These are phyloP conservation scores for Uropsilus gracilis DNA, from an alignment of 2,113 vertebrate species.

Conservation along the genomic window DNA sequence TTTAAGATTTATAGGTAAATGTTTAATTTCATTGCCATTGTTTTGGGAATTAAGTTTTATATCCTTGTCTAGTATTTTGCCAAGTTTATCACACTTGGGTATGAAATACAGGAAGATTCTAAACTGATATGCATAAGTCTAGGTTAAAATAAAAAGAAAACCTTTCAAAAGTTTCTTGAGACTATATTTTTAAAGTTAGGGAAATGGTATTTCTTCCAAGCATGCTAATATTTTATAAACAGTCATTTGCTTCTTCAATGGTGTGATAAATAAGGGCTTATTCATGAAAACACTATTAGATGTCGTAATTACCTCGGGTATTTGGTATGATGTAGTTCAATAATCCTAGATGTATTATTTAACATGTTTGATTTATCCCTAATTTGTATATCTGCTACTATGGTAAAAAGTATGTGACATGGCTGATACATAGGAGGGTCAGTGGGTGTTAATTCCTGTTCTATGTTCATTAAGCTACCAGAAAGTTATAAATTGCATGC, in stretches of 20 bases:
- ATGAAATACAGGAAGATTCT: neutral
- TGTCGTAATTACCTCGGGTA: neutral
- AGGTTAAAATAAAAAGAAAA: slow-evolving; percentile 11
- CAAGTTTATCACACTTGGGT: neutral
- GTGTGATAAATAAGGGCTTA: neutral
- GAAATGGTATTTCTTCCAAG: slow-evolving; percentile 35
- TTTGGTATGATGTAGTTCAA: neutral
- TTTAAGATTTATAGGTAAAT: neutral
- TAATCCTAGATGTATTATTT: slow-evolving; percentile 21
- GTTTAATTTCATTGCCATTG: neutral
- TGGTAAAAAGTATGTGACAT: neutral
- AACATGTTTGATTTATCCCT: slow-evolving; percentile 2
- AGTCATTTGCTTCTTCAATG: neutral
- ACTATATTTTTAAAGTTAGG: neutral
- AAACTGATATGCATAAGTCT: neutral
- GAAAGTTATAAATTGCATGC: neutral
- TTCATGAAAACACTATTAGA: neutral
- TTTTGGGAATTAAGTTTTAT: slow-evolving; percentile 6
- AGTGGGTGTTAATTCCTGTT: neutral
- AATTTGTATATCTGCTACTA: neutral
- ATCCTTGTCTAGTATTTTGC: neutral
- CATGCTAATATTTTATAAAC: neutral
- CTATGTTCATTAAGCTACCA: neutral
- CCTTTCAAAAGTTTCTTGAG: neutral
- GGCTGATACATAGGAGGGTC: neutral